Base-by-base conservation (phyloP, 2,888 invertebrate genomes). In the Eupsilia transversa region DNA sequence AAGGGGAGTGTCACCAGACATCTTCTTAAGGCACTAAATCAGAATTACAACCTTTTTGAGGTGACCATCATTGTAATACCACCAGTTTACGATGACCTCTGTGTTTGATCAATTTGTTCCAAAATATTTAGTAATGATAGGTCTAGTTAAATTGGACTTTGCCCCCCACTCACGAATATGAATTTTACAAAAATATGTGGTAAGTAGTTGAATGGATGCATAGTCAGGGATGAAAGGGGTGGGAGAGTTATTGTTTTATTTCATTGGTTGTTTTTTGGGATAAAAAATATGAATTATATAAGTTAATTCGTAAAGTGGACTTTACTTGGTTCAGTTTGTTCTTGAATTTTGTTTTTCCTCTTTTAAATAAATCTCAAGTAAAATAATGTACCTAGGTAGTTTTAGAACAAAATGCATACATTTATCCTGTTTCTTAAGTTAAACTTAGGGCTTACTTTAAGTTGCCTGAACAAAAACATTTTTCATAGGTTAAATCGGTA, bases 11-110 rank as follows among this genome's bases (percentile, higher is more conserved):
- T 80, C 87, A 86, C 64, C 61, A 60, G 73, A 86, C 83, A 86
- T 89, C 88, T 90, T 90, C 91, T 91, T 92, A 89, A 85, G 79
- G 85, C 86, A 90, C 91, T 94, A 94, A 93, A 94, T 94, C 94
- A 94, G 90, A 83, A 91, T 94, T 92, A 92, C 85, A 88, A 86
- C 86, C 89, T 92, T 91, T 91, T 89, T 90, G 89, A 91, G 91
- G 88, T 92, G 91, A 89, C 89, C 89, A 91, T 88, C 88, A 84
- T 77, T 82, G 76, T 86, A 89, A 85, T 59, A 59, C 68, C 61
- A 43, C 93, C 91, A 92, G 56, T 76, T 68, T 86, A 70, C 14
- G 1, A 49, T 79, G 92, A 87, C 57, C 91, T 74, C 60, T 78
- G 5, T 1, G 14, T 14, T 30, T 10, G 61, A 61, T 49, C 6